Conservation (phyloP, 64 coral and sea anemone species). For the Pocillopora damicornis region DNA sequence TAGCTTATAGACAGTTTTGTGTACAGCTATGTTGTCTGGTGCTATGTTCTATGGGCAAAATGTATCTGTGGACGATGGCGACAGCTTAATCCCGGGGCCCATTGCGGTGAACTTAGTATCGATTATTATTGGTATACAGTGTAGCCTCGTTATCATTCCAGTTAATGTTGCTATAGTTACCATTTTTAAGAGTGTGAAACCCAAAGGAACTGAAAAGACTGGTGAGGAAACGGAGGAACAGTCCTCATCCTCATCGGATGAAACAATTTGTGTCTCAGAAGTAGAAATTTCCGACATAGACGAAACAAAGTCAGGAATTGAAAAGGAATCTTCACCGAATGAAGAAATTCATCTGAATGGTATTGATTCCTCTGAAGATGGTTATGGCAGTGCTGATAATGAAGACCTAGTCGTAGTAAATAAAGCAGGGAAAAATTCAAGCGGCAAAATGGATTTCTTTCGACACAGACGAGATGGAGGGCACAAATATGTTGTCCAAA, state of each 20-base stretch:
- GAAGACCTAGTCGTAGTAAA: not conserved
- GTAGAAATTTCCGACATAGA: not conserved
- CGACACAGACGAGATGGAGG: not conserved
- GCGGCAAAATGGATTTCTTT: not conserved
- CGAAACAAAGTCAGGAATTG: not conserved
- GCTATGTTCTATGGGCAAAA: constrained; percentile 73
- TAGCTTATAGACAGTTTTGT: too few species aligned
- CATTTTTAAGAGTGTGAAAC: constrained; percentile 46
- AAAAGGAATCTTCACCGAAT: not conserved
- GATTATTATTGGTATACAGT: constrained; percentile 55
- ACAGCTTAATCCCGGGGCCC: constrained; percentile 40
- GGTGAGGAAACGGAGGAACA: not conserved
- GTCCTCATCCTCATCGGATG: not conserved
- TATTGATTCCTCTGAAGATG: not conserved
- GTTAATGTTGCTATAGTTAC: constrained; percentile 55
- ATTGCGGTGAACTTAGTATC: constrained; percentile 45
- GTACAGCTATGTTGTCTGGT: not conserved
- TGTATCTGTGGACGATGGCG: constrained; percentile 20
- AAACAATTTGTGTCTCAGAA: not conserved
- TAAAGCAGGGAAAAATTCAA: not conserved
- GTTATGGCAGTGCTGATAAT: not conserved
- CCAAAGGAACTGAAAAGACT: constrained; percentile 7
- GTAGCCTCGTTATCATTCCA: constrained; percentile 53
- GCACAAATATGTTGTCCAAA: not conserved
- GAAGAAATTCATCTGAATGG: not conserved